A percentile compares a stretch with the other conserved stretches of the same genome.
These are phyloP conservation scores for Heliopora coerulea DNA, from an alignment of 92 coral and sea anemone genomes.

Conservation along the genomic window DNA sequence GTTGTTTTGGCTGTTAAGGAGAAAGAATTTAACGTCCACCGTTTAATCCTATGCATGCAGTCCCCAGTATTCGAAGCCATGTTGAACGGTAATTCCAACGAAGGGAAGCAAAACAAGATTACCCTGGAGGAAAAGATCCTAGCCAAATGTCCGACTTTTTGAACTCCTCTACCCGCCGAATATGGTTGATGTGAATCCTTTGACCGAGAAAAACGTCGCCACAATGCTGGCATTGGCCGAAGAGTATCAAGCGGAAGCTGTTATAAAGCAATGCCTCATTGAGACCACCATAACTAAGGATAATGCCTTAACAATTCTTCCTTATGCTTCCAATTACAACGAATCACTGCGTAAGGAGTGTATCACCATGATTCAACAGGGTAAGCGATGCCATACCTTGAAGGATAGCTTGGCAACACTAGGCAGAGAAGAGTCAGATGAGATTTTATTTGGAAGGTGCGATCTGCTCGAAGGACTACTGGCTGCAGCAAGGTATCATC, in stretches of 20 bases:
- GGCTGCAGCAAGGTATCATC: no score
- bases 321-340: neutral
- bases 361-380: neutral
- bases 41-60: conserved; percentile 46
- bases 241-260: conserved; percentile 42
- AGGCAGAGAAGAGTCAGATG: neutral
- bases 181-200: neutral
- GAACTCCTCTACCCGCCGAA: conserved; percentile 46
- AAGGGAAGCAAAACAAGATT: conserved; percentile 33
- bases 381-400: neutral
- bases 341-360: neutral
- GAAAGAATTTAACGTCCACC: conserved; percentile 46
- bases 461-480: neutral
- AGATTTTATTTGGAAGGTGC: neutral
- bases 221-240: conserved; percentile 50
- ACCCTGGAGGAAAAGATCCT: conserved; percentile 36
- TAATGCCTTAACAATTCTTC: neutral
- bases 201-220: conserved; percentile 28
- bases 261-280: conserved; percentile 36
- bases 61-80: conserved; percentile 52
- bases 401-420: neutral
- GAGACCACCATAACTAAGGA: neutral
- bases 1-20: conserved; percentile 45
- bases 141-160: conserved; percentile 40
- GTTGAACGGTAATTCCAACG: conserved; percentile 32